Evolutionary conservation across 1,140 invertebrate species (phyloP), one percentile per base, ranked within the genome.

Genomic region (Macrotrachela quadricornifera): DNA sequence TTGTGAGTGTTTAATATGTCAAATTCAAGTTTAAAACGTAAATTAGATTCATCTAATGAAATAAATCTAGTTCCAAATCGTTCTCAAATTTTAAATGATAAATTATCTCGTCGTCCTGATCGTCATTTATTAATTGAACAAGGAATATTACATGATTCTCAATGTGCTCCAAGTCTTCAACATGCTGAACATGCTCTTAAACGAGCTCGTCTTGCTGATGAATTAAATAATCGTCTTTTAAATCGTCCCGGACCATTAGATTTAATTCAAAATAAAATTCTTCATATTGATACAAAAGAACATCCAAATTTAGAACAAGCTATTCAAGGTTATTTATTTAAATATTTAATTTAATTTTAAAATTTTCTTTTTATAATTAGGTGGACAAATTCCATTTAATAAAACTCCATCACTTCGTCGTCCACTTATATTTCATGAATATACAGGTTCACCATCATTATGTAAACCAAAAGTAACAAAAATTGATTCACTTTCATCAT

Each of bases 241-340:
- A 86, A 94, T 69, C 72, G 90, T 58, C 88, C 90, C 2, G 90
- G 90, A 1, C 87, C 88, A 10, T 73, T 96, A 56, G 90, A 96
- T 69, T 76, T 96, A 41, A 88, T 95, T 56, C 81, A 90, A 57
- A 73, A 88, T 64, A 94, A 94, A 69, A 95, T 95, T 62, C 74
- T 96, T 39, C 61, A 64, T 43, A 58, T 64, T 46, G 62, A 30
- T 30, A 30, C 21, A 4, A 2, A 2, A 30, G 21, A 30, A 30
- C 2, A 67, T 57, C 59, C 62, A 53, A 59, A 61, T 47, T 56
- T 62, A 30, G 58, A 57, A 49, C 60, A 64, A 53, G 66, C 63
- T 48, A 61, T 70, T 48, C 63, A 64, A 63, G 68, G 68, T 69
- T 57, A 47, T 21, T 43, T 16, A 17, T 46, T 14, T 4, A 42